Evolutionary conservation across 2,888 invertebrate genomes (phyloP).

Genomic region (Oscheius sp.): DNA sequence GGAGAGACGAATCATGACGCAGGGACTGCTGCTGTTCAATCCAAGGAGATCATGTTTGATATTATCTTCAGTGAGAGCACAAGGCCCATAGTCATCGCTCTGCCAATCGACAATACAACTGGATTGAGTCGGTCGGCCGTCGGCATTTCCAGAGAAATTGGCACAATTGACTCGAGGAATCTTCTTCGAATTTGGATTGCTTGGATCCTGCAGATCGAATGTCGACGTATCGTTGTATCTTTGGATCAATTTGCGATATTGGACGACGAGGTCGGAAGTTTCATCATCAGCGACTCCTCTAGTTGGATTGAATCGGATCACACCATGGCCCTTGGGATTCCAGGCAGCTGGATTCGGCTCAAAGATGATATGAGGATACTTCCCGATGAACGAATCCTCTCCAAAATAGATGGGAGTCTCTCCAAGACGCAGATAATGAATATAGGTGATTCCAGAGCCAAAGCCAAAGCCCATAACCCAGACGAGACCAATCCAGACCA

Average conservation of each 20-base stretch:
- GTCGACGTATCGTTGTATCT: conserved; percentile 11
- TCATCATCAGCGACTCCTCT: background rate
- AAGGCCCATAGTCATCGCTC: conserved; percentile 8
- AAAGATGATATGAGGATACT: conserved; percentile 14
- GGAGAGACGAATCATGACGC: conserved; percentile 21
- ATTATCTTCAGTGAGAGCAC: conserved; percentile 15
- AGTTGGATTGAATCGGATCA: background rate
- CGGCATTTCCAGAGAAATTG: conserved; percentile 6
- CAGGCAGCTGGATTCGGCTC: conserved; percentile 21
- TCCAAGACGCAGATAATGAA: conserved; percentile 2
- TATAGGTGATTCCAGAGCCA: background rate
- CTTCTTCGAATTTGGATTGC: background rate
- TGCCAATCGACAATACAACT: background rate
- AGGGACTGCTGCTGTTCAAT: background rate
- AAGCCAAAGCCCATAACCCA: conserved; percentile 19
- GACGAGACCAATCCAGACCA: background rate
- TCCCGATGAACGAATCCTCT: conserved; percentile 15
- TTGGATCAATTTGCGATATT: background rate
- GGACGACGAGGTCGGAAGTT: background rate
- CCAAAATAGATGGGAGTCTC: conserved; percentile 22
- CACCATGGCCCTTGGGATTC: background rate
- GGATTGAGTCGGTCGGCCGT: background rate
- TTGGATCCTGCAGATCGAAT: background rate
- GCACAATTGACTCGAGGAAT: background rate
- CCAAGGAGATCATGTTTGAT: conserved; percentile 14